phyloP scores from a whole-genome alignment of 1,140 invertebrate species.

The Pararge aegeria region DNA sequence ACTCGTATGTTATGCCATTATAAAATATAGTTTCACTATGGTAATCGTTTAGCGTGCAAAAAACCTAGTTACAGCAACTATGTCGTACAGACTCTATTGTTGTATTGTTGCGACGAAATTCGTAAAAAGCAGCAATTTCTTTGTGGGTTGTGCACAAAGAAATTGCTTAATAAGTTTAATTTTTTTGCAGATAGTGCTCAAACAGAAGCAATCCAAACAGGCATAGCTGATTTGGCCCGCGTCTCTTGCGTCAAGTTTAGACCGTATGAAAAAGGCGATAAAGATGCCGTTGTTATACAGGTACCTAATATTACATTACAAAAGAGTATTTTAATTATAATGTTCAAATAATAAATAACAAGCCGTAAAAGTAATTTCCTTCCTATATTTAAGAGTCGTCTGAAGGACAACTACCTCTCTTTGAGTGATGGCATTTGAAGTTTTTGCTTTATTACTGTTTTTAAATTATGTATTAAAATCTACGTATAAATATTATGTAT shows the following conservation, averaged over 20 bases:
- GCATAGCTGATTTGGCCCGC: conserved; percentile 68
- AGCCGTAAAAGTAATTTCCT: too few relatives aligned
- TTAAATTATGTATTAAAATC: too few relatives aligned
- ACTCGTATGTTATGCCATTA: neutral
- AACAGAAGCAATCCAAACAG: conserved; percentile 64
- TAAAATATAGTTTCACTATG: neutral
- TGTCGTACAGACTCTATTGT: conserved; percentile 13
- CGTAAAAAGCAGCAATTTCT: conserved; percentile 7
- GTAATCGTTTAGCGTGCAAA: neutral
- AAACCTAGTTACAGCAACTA: conserved; percentile 2
- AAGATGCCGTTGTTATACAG: conserved; percentile 73
- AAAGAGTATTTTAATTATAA: too few relatives aligned
- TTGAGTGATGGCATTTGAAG: too few relatives aligned
- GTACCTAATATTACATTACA: too few relatives aligned
- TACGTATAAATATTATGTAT: too few relatives aligned
- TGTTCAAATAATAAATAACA: too few relatives aligned
- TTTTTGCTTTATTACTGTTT: too few relatives aligned
- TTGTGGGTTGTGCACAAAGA: neutral
- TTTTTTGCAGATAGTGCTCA: conserved; percentile 60
- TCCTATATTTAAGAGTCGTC: too few relatives aligned
- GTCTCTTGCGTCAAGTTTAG: conserved; percentile 73
- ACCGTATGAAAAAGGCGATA: conserved; percentile 63
- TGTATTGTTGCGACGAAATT: conserved; percentile 10
- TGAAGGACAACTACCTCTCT: too few relatives aligned
- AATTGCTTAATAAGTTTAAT: conserved; percentile 7